These are phyloP conservation scores for Monodelphis domestica DNA, from an alignment of 2,797 vertebrate species.

Conservation along the genomic window DNA sequence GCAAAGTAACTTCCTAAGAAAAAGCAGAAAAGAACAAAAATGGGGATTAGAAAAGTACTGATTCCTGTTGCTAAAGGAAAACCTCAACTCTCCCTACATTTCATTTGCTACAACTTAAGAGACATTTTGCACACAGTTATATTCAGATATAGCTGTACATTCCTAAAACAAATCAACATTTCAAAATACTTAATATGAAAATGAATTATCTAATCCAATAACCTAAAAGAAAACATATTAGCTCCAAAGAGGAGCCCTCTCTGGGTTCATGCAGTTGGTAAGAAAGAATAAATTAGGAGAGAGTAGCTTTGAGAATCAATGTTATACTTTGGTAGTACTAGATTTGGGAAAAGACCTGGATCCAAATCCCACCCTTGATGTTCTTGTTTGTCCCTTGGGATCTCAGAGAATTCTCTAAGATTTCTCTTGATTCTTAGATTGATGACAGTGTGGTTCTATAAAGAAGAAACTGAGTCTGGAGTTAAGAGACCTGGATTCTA, in stretches of 20 bases:
- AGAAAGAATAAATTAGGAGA: not conserved
- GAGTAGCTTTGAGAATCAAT: not conserved
- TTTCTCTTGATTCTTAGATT: not conserved
- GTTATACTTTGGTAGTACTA: not conserved
- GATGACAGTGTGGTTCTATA: no score
- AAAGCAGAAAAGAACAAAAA: conserved; percentile 18
- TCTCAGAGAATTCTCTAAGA: not conserved
- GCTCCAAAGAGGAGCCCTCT: not conserved
- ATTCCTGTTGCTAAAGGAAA: not conserved
- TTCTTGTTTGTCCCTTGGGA: not conserved
- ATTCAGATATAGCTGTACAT: not conserved
- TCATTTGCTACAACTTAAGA: not conserved
- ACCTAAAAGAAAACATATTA: not conserved
- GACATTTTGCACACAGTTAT: not conserved
- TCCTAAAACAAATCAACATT: not conserved
- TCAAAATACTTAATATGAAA: not conserved
- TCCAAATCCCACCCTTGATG: not conserved
- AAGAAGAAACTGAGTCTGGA: no score
- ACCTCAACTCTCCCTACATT: not conserved
- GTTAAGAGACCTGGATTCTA: not conserved
- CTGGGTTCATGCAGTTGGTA: not conserved
- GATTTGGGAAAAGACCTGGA: not conserved
- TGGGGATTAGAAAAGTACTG: not conserved
- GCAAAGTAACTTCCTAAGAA: conserved; percentile 96
- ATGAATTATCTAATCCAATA: not conserved